These are phyloP conservation scores for Drosophila austrosaltans DNA, from an alignment of 2,888 invertebrate genomes.

Conservation along the genomic window DNA sequence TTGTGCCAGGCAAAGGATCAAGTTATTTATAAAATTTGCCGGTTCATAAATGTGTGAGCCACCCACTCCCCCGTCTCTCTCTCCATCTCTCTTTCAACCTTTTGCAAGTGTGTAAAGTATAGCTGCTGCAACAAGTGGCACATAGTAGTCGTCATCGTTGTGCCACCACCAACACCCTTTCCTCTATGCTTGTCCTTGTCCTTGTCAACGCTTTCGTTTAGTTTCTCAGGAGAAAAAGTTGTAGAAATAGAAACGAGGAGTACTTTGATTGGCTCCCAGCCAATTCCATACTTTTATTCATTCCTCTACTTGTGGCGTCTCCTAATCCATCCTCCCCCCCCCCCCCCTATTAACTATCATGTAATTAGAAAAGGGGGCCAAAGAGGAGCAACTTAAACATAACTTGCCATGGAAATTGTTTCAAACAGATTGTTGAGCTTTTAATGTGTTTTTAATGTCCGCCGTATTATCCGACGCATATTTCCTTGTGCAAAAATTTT, in stretches of 20 bases:
- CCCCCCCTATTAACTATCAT: not conserved
- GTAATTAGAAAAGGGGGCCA: constrained; percentile 18
- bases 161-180: not conserved
- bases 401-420: not conserved
- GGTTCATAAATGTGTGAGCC: constrained; percentile 11
- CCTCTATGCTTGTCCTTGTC: not conserved
- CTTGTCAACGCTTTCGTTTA: not conserved
- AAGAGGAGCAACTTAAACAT: not conserved
- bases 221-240: too few relatives aligned
- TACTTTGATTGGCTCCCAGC: too few relatives aligned
- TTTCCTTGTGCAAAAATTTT: constrained; percentile 59
- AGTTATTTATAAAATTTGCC: constrained; percentile 59
- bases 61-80: not conserved
- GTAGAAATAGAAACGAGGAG: too few relatives aligned
- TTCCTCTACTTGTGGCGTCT: too few relatives aligned
- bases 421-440: constrained; percentile 71
- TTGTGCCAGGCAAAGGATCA: constrained; percentile 60
- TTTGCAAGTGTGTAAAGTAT: constrained; percentile 1
- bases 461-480: constrained; percentile 55
- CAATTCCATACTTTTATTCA: too few relatives aligned
- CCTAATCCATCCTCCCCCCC: too few relatives aligned
- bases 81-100: not conserved
- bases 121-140: constrained; percentile 72
- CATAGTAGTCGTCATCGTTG: constrained; percentile 11
- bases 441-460: constrained; percentile 74